Evolutionary conservation across 2,888 invertebrate genomes (phyloP), one percentile per base, ranked within the genome.

Genomic region (Creontiades dilutus): DNA sequence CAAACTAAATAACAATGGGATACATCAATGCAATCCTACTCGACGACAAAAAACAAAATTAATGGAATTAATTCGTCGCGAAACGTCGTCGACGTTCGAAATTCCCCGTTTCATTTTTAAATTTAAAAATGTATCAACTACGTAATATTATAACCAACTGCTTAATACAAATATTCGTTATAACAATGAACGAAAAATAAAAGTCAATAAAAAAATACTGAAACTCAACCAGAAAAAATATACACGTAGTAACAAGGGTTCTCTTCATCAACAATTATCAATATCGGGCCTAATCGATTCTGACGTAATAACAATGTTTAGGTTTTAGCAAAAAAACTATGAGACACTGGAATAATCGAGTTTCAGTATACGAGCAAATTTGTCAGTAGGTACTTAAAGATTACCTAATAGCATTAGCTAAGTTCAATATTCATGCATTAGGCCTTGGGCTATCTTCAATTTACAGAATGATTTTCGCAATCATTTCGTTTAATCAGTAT

Each of bases 211-310:
- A 52, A n/a, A 82, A 82, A 82, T 82, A 82, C 82, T 82, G 82
- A 82, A 82, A 82, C 82, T 82, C 82, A 82, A 82, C 82, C 82
- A 82, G 82, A 23, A 82, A 82, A 82, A 82, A 52, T 47, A 82
- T 52, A 82, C 47, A 52, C 23, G 82, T 82, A 82, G 19, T 23
- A 82, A 82, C 48, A 52, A 52, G 23, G 52, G n/a, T 82, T 52
- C 14, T 16, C 19, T 19, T 78, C 37, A 82, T 47, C 82, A 82
- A 82, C 82, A 82, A 82, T 68, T 14, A 52, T 61, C 61, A 37
- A 37, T 37, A 37, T 37, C 37, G 19, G 14, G 19, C 68, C 23
- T 68, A 68, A 68, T 68, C 9, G 68, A 19, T 68, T 23, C 82
- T 68, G 68, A 68, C 19, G 19, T 12, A 61, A 76, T 76, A 78